A percentile compares a stretch with the other conserved stretches of the same genome.
Evolutionary conservation across 2,113 vertebrate genomes (phyloP).

Genomic region (Dipodomys ordii): DNA sequence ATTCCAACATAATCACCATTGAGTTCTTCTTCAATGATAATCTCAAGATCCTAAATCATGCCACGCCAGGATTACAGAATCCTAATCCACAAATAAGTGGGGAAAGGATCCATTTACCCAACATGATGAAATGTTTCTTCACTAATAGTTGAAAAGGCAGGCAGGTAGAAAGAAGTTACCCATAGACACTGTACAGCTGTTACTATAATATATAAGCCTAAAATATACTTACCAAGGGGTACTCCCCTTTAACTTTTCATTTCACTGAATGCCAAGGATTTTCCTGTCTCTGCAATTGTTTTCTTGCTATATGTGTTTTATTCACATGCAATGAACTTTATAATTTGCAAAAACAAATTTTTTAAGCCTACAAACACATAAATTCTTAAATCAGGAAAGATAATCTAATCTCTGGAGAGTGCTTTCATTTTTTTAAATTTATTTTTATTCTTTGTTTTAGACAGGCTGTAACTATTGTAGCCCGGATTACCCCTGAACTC

Average conservation of each 20-base stretch:
- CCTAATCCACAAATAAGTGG: constrained; percentile 34
- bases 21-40: constrained; percentile 49
- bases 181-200: neutral
- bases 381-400: constrained; percentile 39
- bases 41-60: constrained; percentile 46
- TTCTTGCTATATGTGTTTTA: neutral
- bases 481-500: neutral
- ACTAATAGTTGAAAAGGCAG: constrained; percentile 25
- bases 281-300: constrained; percentile 19
- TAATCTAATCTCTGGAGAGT: neutral
- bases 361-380: neutral
- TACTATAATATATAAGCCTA: constrained; percentile 29
- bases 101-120: constrained; percentile 53
- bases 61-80: constrained; percentile 42
- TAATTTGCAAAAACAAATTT: constrained; percentile 12
- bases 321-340: neutral
- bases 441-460: neutral
- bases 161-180: neutral
- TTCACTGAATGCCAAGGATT: neutral
- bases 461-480: neutral
- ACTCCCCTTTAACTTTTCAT: constrained; percentile 43
- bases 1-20: neutral
- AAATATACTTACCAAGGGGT: neutral
- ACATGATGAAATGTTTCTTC: constrained; percentile 45
- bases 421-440: neutral